These are phyloP conservation scores for Gortyna flavago DNA, from an alignment of 2,888 invertebrate genomes.

Conservation along the genomic window DNA sequence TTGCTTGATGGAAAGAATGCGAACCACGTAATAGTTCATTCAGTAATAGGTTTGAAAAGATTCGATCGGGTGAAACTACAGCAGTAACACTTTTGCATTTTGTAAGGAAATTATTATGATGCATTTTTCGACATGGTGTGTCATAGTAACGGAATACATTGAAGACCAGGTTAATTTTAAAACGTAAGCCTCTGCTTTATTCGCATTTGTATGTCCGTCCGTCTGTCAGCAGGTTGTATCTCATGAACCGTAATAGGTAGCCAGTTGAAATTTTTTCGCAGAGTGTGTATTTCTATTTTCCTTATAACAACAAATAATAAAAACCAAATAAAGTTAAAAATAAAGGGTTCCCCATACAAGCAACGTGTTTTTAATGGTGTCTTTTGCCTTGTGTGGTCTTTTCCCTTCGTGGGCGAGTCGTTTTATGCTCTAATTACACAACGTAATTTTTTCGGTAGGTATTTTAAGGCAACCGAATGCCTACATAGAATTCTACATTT, in stretches of 20 bases:
- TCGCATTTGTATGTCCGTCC: too few relatives aligned
- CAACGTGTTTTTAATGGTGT: too few relatives aligned
- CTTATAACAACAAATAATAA: too few relatives aligned
- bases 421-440: background rate
- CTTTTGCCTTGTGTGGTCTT: too few relatives aligned
- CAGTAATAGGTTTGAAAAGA: background rate
- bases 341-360: too few relatives aligned
- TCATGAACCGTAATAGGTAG: too few relatives aligned
- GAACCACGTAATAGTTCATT: background rate
- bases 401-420: too few relatives aligned
- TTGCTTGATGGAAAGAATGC: background rate
- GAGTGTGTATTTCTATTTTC: too few relatives aligned
- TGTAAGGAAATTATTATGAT: background rate
- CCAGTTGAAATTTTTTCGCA: too few relatives aligned
- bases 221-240: too few relatives aligned
- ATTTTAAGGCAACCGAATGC: background rate
- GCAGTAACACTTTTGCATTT: background rate
- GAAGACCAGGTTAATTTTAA: background rate
- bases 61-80: background rate
- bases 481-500: background rate
- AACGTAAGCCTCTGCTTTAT: too few relatives aligned
- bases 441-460: background rate
- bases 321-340: too few relatives aligned
- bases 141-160: background rate
- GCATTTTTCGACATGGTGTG: background rate